These are phyloP conservation scores for Argyra leucocephala DNA, from an alignment of 2,888 invertebrate genomes.

Conservation along the genomic window DNA sequence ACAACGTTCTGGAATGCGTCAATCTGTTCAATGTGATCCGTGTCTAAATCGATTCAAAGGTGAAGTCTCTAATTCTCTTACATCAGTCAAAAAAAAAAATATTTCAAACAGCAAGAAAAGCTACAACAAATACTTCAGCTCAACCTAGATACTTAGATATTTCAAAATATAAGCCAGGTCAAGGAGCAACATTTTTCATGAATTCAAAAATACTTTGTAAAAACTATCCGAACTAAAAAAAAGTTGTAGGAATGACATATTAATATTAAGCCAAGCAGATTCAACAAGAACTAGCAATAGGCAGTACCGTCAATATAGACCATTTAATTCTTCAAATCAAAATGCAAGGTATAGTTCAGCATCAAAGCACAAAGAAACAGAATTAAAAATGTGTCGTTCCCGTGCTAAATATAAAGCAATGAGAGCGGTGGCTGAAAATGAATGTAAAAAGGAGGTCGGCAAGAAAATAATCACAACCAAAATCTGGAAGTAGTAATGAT, in stretches of 20 bases:
- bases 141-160: constrained; percentile 52
- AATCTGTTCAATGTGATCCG: constrained; percentile 43
- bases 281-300: constrained; percentile 38
- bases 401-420: constrained; percentile 91
- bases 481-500: no score
- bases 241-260: constrained; percentile 41
- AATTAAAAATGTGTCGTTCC: constrained; percentile 91
- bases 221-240: constrained; percentile 36
- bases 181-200: constrained; percentile 46
- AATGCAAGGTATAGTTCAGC: constrained; percentile 39
- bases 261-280: constrained; percentile 37
- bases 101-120: constrained; percentile 36
- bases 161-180: constrained; percentile 51
- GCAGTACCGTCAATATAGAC: constrained; percentile 16
- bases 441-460: constrained; percentile 53
- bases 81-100: constrained; percentile 42
- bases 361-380: constrained; percentile 63
- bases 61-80: constrained; percentile 41
- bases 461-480: constrained; percentile 36
- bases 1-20: constrained; percentile 29
- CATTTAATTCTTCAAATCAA: constrained; percentile 31
- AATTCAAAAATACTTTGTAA: constrained; percentile 45
- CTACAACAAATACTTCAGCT: constrained; percentile 18
- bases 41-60: constrained; percentile 41
- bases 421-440: constrained; percentile 82